Percentiles rank a stretch among this genome's conserved stretches.
phyloP scores from a whole-genome alignment of 2,113 vertebrate genomes.

The Sakesphorus luctuosus region DNA sequence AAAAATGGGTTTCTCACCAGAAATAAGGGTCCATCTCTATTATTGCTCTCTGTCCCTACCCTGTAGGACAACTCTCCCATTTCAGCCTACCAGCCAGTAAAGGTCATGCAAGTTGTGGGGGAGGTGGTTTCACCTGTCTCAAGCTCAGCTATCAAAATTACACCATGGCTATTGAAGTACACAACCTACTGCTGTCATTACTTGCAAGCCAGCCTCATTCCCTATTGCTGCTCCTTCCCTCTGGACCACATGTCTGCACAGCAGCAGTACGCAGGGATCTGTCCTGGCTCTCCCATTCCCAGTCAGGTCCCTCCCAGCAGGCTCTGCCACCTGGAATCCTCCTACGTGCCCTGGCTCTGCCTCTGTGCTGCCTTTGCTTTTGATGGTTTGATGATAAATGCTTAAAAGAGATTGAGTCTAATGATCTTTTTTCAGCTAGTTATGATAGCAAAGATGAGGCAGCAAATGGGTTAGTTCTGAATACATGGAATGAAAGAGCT shows the following conservation, averaged over 20 bases:
- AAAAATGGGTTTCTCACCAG: not conserved
- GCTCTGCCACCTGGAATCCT: not conserved
- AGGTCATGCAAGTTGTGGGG: not conserved
- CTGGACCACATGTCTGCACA: not conserved
- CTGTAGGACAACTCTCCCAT: not conserved
- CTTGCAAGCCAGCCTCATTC: not conserved
- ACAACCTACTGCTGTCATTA: not conserved
- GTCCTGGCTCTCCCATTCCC: not conserved
- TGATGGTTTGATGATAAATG: not conserved
- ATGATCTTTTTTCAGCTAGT: not conserved
- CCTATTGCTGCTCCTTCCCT: not conserved
- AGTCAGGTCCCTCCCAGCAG: not conserved
- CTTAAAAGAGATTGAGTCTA: not conserved
- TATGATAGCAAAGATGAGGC: not conserved
- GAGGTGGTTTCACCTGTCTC: not conserved
- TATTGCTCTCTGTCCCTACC: not conserved
- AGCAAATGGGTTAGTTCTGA: not conserved
- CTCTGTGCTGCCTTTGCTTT: not conserved
- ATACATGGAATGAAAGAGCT: not conserved
- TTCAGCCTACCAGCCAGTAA: not conserved
- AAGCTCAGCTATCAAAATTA: not conserved
- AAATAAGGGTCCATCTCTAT: not conserved
- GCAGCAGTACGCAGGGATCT: not conserved
- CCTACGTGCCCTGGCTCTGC: not conserved
- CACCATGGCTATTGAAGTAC: not conserved